Base-by-base conservation (phyloP, 1,140 invertebrate genomes). In the Cydia fagiglandana region DNA sequence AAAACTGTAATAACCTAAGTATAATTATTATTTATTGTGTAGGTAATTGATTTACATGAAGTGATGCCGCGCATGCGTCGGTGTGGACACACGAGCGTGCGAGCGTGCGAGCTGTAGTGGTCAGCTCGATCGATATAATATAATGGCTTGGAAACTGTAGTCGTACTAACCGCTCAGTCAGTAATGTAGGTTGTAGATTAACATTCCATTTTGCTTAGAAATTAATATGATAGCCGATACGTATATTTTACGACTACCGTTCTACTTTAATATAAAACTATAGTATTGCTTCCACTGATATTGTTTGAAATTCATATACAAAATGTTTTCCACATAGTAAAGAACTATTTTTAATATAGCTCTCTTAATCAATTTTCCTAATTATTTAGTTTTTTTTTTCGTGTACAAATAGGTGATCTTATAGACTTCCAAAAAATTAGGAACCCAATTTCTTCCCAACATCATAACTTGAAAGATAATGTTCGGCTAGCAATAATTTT, bases 121-220 rank as follows among this genome's bases (percentile, higher is more conserved):
- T 70, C 15, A 38, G 66, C 15, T 38, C 66, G 34, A 38, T 6
- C 34, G 34, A 34, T 41, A 38, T 70, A 20, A 38, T 77, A 66
- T 50, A 61, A 78, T 77, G 78, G 64, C 68, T 77, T 77, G 68
- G 79, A 75, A 75, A 70, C 34, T 30, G 75, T 77, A 79, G 79
- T 76, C 68, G 45, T 75, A 83, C 75, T 84, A 86, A 84, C 77
- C 75, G 70, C 30, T 76, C 64, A 68, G 77, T 80, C 74, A 79
- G 80, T 85, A 83, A 28, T 68, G 77, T 88, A 86, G 86, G 84
- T 86, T 87, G 84, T 88, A 86, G 84, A 77, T 82, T 85, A 86
- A 89, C 88, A 89, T 89, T 89, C 88, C 88, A 87, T 78, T 76
- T 80, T 76, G 34, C 15, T 70, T 70, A 70, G 34, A 41, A 70